Conservation (phyloP, 2,888 invertebrate species). For the Eristalinus aeneus region DNA sequence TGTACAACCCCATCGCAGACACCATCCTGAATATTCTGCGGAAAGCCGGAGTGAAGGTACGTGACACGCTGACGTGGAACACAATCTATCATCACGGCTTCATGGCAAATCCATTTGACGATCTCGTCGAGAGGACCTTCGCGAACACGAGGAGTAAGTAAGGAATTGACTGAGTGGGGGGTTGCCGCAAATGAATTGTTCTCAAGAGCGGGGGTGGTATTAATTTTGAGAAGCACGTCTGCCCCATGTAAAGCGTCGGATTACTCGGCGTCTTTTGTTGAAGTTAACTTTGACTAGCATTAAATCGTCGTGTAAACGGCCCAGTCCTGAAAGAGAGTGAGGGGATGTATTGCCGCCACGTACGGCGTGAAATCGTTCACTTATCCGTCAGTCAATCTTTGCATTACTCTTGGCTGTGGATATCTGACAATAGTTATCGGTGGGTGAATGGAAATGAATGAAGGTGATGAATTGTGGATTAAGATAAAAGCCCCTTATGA, state of each 20-base stretch:
- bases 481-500: background rate
- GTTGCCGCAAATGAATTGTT: constrained; percentile 21
- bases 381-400: background rate
- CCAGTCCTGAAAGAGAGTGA: background rate
- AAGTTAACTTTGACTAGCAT: background rate
- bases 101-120: constrained; percentile 91
- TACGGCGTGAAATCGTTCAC: background rate
- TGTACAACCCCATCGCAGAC: constrained; percentile 88
- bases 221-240: constrained; percentile 46
- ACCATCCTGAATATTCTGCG: constrained; percentile 88
- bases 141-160: constrained; percentile 93
- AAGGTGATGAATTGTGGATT: background rate
- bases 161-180: background rate
- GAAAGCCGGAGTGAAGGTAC: constrained; percentile 87
- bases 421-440: background rate
- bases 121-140: constrained; percentile 90
- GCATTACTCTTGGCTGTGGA: background rate
- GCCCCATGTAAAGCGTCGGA: constrained; percentile 43
- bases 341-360: constrained; percentile 18
- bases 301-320: background rate
- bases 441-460: background rate
- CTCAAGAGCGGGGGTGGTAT: constrained; percentile 24
- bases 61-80: constrained; percentile 84
- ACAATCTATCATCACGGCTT: constrained; percentile 91
- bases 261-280: background rate